phyloP scores from a whole-genome alignment of 1,140 invertebrate genomes.

The Eulimnadia texana region DNA sequence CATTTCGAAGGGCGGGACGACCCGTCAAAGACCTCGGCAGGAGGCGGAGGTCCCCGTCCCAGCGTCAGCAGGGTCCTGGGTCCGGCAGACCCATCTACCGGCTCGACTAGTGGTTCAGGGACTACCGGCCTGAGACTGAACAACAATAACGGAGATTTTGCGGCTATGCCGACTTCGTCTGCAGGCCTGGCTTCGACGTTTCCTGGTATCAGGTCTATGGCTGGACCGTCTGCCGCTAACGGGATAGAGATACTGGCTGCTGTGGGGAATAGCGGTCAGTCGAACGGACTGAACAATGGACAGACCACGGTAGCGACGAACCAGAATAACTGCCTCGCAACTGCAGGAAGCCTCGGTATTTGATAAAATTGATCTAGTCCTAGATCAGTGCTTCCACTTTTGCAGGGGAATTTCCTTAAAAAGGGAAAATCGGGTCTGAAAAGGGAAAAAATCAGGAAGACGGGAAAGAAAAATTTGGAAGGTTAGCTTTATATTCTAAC shows the following conservation, averaged over 20 bases:
- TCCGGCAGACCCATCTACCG: background rate
- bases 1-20: conserved; percentile 9
- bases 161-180: background rate
- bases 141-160: background rate
- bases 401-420: too few species aligned
- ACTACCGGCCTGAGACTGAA: background rate
- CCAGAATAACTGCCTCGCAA: background rate
- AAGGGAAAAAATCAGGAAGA: too few species aligned
- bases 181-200: background rate
- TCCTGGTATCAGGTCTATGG: background rate
- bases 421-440: too few species aligned
- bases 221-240: background rate
- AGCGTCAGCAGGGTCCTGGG: too few species aligned
- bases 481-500: too few species aligned
- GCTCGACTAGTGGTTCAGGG: background rate
- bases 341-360: background rate
- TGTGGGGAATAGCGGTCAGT: background rate
- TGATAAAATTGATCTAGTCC: too few species aligned
- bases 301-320: too few species aligned
- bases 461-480: too few species aligned
- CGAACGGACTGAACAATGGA: background rate
- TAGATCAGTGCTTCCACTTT: too few species aligned
- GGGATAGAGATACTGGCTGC: background rate
- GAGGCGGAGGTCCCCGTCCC: too few species aligned
- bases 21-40: background rate